Evolutionary conservation across 2,113 vertebrate species (phyloP).

Genomic region (Gambusia affinis): DNA sequence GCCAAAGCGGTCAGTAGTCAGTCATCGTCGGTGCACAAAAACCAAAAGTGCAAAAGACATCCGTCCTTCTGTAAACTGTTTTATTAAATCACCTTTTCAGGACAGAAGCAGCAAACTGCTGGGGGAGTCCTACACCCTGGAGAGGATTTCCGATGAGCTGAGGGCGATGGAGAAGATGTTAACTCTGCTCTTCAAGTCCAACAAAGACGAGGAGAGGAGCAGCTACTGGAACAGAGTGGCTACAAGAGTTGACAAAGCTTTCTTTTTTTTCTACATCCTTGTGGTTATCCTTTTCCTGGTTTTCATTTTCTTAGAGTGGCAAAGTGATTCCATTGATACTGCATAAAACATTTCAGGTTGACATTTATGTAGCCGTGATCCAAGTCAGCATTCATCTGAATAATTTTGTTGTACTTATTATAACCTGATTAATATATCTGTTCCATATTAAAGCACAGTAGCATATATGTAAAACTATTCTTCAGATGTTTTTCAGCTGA

Average conservation of each 20-base stretch:
- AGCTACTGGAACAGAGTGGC: constrained; percentile 47
- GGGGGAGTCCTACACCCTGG: constrained; percentile 5
- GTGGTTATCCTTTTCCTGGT: constrained; percentile 24
- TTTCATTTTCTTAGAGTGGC: constrained; percentile 37
- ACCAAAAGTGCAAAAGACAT: neutral
- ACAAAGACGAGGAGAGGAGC: neutral
- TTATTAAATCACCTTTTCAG: constrained; percentile 9
- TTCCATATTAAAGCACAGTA: neutral
- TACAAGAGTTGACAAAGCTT: constrained; percentile 28
- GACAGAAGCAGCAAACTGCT: neutral
- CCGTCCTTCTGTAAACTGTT: neutral
- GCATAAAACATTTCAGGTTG: neutral
- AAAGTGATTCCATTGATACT: neutral
- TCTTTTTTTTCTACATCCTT: constrained; percentile 47
- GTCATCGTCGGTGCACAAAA: neutral
- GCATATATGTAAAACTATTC: neutral
- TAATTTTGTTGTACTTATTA: neutral
- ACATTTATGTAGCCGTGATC: neutral
- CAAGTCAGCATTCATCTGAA: neutral
- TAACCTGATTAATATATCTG: neutral
- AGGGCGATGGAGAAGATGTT: constrained; percentile 39
- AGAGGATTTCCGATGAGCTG: constrained; percentile 45
- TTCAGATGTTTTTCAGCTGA: neutral
- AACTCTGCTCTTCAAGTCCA: neutral
- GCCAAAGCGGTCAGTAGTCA: constrained; percentile 24